Percentiles rank a stretch among this genome's conserved stretches.
phyloP scores from a whole-genome alignment of 1,140 invertebrate species.

The Drosophila pallidifrons region DNA sequence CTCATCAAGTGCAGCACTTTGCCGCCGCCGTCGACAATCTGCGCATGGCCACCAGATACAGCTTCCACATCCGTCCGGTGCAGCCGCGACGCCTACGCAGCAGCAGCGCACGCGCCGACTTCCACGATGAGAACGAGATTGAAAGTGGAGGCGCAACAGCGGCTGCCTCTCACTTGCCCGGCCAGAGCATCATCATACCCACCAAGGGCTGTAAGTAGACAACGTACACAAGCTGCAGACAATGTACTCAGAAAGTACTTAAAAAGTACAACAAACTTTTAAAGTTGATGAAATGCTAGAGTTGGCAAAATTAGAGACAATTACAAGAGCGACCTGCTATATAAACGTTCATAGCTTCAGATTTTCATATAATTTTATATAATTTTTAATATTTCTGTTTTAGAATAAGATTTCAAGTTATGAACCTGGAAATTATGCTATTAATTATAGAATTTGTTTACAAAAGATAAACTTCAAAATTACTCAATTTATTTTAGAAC shows the following conservation, averaged over 20 bases:
- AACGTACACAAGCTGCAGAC: background rate
- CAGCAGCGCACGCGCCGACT: conserved; percentile 71
- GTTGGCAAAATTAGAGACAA: no score
- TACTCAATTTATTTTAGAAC: no score
- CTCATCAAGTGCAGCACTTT: conserved; percentile 83
- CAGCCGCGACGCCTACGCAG: conserved; percentile 68
- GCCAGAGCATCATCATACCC: conserved; percentile 88
- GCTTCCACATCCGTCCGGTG: conserved; percentile 89
- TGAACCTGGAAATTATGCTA: no score
- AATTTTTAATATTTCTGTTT: no score
- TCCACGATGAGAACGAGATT: conserved; percentile 72
- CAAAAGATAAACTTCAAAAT: no score
- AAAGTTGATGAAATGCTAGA: no score
- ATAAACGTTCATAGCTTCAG: no score
- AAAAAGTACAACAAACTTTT: no score
- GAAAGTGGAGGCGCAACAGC: conserved; percentile 56
- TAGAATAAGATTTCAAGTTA: no score
- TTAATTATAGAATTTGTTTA: no score
- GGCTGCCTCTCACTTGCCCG: conserved; percentile 64
- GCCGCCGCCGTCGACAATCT: conserved; percentile 87
- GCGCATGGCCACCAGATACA: conserved; percentile 92
- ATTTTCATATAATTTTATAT: no score
- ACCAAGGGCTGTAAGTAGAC: conserved; percentile 92
- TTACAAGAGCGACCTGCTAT: no score
- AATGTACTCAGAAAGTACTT: background rate